Evolutionary conservation across 1,140 invertebrate genomes (phyloP), one percentile per base, ranked within the genome.

Genomic region (Tetragonula clypearis): DNA sequence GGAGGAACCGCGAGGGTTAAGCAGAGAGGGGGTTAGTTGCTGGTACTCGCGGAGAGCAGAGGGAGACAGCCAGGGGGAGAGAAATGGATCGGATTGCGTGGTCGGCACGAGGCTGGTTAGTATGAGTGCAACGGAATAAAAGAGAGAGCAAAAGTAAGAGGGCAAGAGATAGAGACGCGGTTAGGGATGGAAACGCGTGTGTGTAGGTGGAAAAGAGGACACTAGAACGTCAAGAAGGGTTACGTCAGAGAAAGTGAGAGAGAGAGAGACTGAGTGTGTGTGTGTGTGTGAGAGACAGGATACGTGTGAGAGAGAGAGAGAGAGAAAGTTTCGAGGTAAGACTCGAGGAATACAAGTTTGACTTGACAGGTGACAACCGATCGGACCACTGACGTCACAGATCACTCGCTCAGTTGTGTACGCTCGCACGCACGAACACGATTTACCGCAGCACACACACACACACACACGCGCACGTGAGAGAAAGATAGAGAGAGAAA

Each of bases 361-460:
- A 92, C 88, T 93, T 94, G 93, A 94, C 92, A 93, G 91, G 92
- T 94, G 93, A 94, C 92, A 92, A 92, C 92, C 92, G 87, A 94
- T 93, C 90, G 93, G 91, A 92, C 93, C 93, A 93, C 93, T 93
- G 93, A 94, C 87, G 90, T 90, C 89, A 90, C 90, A 87, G 89
- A 90, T 90, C 89, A 90, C 90, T 90, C 79, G 84, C 69, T 77
- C 81, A 84, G 84, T 73, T 85, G 85, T 87, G 85, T 87, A 83
- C 87, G 84, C 73, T 65, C 83, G 82, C 86, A 87, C 85, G 81
- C 86, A 69, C 85, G 71, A 74, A 66, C 85, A 49, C 75, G 87
- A 88, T 85, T 78, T 77, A 80, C 53, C 58, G 76, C 76, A 3
- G 74, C 76, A 68, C 81, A 65, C 84, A 72, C 68, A 84, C 77